These are phyloP conservation scores for Tethea ocularis DNA, from an alignment of 2,888 invertebrate species.

Conservation along the genomic window DNA sequence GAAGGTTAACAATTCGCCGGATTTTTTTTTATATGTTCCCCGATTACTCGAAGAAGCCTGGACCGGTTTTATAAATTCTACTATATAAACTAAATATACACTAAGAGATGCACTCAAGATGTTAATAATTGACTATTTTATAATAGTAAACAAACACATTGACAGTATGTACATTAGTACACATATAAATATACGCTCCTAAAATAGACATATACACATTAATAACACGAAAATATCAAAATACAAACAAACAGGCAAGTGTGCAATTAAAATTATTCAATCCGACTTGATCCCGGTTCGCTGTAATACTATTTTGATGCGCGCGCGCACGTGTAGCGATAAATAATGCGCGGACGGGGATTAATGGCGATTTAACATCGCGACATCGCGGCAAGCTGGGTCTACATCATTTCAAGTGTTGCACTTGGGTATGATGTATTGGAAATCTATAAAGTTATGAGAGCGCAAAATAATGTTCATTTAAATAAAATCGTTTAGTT, in stretches of 20 bases:
- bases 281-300: constrained; percentile 9
- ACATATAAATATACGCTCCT: background rate
- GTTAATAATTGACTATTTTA: too few species aligned
- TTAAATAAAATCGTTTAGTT: too few species aligned
- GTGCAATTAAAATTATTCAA: constrained; percentile 9
- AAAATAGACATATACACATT: background rate
- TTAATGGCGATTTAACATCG: constrained; percentile 75
- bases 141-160: background rate
- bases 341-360: constrained; percentile 69
- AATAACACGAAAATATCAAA: background rate
- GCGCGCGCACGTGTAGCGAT: constrained; percentile 56
- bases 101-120: too few species aligned
- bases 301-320: constrained; percentile 31
- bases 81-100: too few species aligned
- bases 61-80: too few species aligned
- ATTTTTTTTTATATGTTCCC: too few species aligned
- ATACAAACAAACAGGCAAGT: background rate
- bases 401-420: background rate
- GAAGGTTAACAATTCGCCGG: too few species aligned
- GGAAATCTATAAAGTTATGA: too few species aligned
- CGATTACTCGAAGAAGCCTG: too few species aligned
- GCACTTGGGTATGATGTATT: background rate
- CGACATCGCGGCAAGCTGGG: constrained; percentile 39
- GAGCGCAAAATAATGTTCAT: too few species aligned
- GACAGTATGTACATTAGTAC: too few species aligned